Evolutionary conservation across 2,888 invertebrate species (phyloP), one percentile per base, ranked within the genome.

Genomic region (Drymonia ruficornis): DNA sequence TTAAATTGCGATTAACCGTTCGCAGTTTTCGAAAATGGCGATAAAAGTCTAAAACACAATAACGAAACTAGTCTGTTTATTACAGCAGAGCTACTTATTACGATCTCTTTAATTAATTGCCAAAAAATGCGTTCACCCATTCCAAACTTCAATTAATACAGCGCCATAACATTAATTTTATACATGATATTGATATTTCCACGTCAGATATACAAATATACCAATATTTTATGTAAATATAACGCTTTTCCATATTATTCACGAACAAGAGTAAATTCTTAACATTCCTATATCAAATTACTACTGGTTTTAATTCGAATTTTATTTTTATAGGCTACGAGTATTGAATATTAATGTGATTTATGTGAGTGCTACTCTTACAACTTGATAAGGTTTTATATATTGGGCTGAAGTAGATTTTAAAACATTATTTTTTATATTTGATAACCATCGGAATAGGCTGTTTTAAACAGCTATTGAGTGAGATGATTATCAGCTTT

Each of bases 241-340:
- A 50, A 34, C 49, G 56, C 16, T 54, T 56, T 65, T 50, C 40
- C 56, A 50, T 52, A 52, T 49, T 38, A 23, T 52, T 18, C 31
- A 46, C 48, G 54, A 74, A 71, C 50, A 56, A 61, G 64, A 65
- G 64, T 65, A 67, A 45, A 71, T 74, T 72, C 67, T 55, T 57
- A 44, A 50, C 60, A 64, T 69, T 53, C 54, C 13, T 31, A 61
- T 61, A 59, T 74, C 64, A 53, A 6, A 28, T 73, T 66, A 63
- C 74, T 44, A 59, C 66, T 49, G 56, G 63, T 71, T 73, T 65
- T 53, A 49, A 53, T 56, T 54, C 43, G 31, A 55, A 63, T 59
- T 18, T 51, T 56, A 59, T 56, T 70, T 68, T 69, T 61, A 56
- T 58, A 61, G 49, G 55, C 52, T 52, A 56, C 31, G 52, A 44